Conservation (phyloP, 1,140 invertebrate genomes). For the Carposina sasakii region DNA sequence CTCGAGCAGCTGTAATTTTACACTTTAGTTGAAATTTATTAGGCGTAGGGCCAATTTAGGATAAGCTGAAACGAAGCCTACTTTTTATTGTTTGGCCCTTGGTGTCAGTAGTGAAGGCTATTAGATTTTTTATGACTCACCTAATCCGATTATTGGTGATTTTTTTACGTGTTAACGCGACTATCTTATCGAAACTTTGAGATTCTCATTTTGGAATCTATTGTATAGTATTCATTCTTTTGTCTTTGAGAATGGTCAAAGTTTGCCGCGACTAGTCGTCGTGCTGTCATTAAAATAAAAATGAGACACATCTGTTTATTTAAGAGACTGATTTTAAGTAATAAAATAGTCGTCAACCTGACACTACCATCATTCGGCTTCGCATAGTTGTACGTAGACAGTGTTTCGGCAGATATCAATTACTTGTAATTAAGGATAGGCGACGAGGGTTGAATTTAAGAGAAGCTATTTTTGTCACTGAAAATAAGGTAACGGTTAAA, state of each 20-base stretch:
- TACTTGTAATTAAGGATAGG: conserved; percentile 50
- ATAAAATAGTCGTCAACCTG: conserved; percentile 42
- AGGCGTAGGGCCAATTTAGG: conserved; percentile 32
- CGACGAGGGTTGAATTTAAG: conserved; percentile 44
- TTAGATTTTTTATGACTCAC: conserved; percentile 8
- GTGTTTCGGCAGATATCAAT: conserved; percentile 59
- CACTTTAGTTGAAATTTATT: conserved; percentile 62
- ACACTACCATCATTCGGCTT: conserved; percentile 23
- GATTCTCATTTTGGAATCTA: no score
- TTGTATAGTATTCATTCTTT: no score
- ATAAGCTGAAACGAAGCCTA: conserved; percentile 31
- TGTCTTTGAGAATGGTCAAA: no score
- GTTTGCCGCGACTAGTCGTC: no score
- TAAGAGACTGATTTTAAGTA: conserved; percentile 70
- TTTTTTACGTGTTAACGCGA: no score
- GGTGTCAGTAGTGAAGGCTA: conserved; percentile 27
- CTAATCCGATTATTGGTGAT: no score
- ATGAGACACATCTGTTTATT: conserved; percentile 38
- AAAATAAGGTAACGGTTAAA: conserved; percentile 40
- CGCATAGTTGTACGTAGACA: conserved; percentile 24
- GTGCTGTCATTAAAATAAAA: no score
- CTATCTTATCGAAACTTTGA: no score
- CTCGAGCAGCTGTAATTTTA: no score
- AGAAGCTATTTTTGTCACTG: conserved; percentile 67
- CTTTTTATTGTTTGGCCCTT: conserved; percentile 18